Evolutionary conservation across 64 coral and sea anemone species (phyloP), one percentile per base, ranked within the genome.

Genomic region (Acropora yongei): DNA sequence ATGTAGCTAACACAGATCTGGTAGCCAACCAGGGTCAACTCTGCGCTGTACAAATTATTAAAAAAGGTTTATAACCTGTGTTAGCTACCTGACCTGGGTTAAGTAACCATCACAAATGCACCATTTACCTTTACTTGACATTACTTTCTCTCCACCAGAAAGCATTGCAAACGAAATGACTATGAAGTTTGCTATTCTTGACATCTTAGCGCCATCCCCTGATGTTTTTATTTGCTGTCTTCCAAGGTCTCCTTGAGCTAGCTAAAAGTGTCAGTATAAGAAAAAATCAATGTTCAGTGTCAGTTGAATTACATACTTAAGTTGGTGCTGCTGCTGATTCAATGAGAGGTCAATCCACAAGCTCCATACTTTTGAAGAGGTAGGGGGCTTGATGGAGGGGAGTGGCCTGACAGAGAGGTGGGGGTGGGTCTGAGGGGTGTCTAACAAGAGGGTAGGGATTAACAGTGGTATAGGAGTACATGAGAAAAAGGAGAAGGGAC

Each of bases 131-230:
- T 57, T 80, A 49, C 39, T 41, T 12, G 91, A 84, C 91, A 93
- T 93, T 10, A 87, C 91, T 87, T 93, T 67, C 46, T 87, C 42
- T 41, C 74, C 81, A 49, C 47, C 49, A 60, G 86, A 76, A 14
- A 93, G 47, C 57, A 93, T 17, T 8, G 91, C 78, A 93, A 88
- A 93, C 41, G 82, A 87, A 13, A 93, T 13, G 4, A 82, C 42
- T 51, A 93, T 93, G 60, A 72, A 90, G 45, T 49, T 82, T 44
- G 75, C 10, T 79, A 75, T 88, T 49, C 86, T 88, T 55, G 86
- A 77, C 86, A 88, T 75, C 19, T 77, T 89, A n/a, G 87, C 87
- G 46, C 87, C 75, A 89, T 85, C 82, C 45, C 82, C 82, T 30
- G 60, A 68, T 85, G 68, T 0, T 9, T 45, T 41, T 4, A 85